These are phyloP conservation scores for Mystacornis crossleyi DNA, from an alignment of 2,113 vertebrate species.

Conservation along the genomic window DNA sequence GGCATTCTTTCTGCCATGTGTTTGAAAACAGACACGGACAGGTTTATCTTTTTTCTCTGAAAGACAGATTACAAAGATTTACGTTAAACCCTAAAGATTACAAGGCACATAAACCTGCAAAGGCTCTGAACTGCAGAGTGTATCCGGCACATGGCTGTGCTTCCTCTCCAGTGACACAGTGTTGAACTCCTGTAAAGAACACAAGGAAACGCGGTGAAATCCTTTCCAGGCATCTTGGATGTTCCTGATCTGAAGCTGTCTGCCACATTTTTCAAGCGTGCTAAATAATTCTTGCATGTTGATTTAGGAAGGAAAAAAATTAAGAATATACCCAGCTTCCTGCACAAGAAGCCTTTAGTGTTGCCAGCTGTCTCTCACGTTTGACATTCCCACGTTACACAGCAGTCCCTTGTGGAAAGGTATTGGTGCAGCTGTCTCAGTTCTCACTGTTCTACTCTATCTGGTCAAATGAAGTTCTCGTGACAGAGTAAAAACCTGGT, in stretches of 20 bases:
- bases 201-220: not conserved
- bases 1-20: not conserved
- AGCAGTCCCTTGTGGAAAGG: not conserved
- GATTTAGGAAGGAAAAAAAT: not conserved
- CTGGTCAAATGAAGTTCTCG: not conserved
- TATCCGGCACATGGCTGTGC: not conserved
- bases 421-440: not conserved
- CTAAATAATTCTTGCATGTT: not conserved
- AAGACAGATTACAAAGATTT: not conserved
- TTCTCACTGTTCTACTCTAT: not conserved
- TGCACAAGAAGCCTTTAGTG: not conserved
- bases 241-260: not conserved
- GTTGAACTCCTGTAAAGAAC: not conserved
- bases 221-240: not conserved
- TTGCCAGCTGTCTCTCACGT: not conserved
- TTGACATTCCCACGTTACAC: not conserved
- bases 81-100: not conserved
- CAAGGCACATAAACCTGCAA: not conserved
- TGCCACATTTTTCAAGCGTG: rapidly evolving
- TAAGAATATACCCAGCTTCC: not conserved
- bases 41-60: not conserved
- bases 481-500: not conserved
- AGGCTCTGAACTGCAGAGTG: not conserved
- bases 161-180: not conserved
- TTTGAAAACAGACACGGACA: not conserved